phyloP scores from a whole-genome alignment of 2,113 vertebrate species.

The Myxocyprinus asiaticus region DNA sequence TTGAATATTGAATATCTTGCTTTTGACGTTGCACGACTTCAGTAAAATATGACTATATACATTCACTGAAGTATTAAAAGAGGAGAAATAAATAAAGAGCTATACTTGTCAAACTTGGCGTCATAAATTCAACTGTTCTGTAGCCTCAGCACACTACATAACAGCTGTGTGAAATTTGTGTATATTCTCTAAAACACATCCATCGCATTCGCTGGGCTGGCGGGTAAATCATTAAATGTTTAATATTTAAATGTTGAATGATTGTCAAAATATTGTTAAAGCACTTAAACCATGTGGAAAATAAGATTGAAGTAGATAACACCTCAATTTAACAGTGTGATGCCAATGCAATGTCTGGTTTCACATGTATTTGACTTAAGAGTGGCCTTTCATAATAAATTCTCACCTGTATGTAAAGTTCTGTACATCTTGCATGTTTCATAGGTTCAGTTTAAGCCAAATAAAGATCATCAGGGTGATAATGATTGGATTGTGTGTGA shows the following conservation, averaged over 20 bases:
- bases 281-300: neutral
- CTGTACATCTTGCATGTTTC: constrained; percentile 41
- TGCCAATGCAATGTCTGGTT: neutral
- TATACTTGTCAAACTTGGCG: neutral
- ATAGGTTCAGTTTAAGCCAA: constrained; percentile 21
- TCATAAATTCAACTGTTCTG: neutral
- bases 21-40: neutral
- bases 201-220: constrained; percentile 1
- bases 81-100: neutral
- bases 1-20: neutral
- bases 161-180: neutral
- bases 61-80: neutral
- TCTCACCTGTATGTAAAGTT: constrained; percentile 24
- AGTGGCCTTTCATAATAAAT: neutral
- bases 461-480: constrained; percentile 35
- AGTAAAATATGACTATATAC: neutral
- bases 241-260: constrained; percentile 51
- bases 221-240: constrained; percentile 45
- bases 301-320: neutral
- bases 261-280: constrained; percentile 1
- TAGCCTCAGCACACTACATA: neutral
- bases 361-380: neutral
- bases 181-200: neutral
- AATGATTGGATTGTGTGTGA: neutral
- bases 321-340: neutral